A percentile compares a stretch with the other conserved stretches of the same genome.
Conservation (phyloP, 1,140 invertebrate species). For the Drosophila burlai region DNA sequence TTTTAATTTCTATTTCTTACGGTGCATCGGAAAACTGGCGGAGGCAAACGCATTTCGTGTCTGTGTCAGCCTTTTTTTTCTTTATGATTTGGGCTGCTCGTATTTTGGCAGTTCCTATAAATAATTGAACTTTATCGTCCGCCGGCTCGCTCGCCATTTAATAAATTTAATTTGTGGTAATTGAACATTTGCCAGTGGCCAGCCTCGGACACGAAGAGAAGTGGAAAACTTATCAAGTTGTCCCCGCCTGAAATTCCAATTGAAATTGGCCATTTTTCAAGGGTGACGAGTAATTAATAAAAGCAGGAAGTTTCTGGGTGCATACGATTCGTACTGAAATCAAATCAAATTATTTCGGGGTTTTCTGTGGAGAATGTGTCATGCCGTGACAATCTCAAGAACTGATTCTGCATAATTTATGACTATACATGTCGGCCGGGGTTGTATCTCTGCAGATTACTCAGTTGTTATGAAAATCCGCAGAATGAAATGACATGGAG, state of each 20-base stretch:
- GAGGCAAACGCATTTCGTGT: conserved; percentile 40
- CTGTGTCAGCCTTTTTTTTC: conserved; percentile 56
- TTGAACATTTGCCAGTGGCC: conserved; percentile 57
- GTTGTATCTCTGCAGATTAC: conserved; percentile 20
- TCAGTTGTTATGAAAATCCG: conserved; percentile 5
- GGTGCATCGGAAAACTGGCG: conserved; percentile 24
- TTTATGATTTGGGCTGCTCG: conserved; percentile 61
- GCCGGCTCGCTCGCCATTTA: conserved; percentile 60
- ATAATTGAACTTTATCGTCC: conserved; percentile 74
- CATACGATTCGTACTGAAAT: conserved; percentile 9
- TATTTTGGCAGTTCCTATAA: conserved; percentile 74
- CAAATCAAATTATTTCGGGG: conserved; percentile 25
- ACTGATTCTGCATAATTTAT: conserved; percentile 26
- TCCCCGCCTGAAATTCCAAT: conserved; percentile 53
- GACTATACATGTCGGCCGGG: conserved; percentile 1
- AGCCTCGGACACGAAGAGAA: conserved; percentile 16
- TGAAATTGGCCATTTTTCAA: conserved; percentile 66
- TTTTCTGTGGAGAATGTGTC: conserved; percentile 17
- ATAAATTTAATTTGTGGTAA: conserved; percentile 83
- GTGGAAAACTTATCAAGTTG: conserved; percentile 47
- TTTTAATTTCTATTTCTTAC: not conserved
- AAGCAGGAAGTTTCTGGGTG: conserved; percentile 19
- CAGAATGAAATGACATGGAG: not conserved
- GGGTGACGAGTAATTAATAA: conserved; percentile 51
- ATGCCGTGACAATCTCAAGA: conserved; percentile 12